Evolutionary conservation across 2,888 invertebrate species (phyloP).

Genomic region (Exocentrus adspersus): DNA sequence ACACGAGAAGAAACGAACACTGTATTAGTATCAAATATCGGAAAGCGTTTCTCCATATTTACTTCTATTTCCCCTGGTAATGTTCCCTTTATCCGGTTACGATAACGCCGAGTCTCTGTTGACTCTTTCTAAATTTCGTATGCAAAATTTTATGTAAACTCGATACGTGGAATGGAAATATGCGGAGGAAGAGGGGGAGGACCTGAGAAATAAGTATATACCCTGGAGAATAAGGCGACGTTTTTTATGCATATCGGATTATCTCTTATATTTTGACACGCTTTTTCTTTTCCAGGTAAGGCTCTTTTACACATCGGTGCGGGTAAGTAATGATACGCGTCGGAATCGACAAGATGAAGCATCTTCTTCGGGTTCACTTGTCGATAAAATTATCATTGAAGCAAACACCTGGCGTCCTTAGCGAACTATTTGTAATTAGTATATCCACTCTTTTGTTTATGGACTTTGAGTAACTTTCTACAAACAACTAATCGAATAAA

Average conservation of each 20-base stretch:
- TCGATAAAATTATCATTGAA: no score
- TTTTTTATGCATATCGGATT: slow-evolving; percentile 12
- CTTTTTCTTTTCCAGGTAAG: slow-evolving; percentile 14
- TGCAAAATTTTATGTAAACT: slow-evolving; percentile 30
- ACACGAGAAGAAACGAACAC: not conserved
- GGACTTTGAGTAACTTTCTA: no score
- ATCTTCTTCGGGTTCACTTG: no score
- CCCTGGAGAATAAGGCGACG: not conserved
- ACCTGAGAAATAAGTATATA: not conserved
- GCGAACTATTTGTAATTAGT: no score
- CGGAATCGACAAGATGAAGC: no score
- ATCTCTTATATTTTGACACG: slow-evolving; percentile 6
- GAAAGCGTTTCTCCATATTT: slow-evolving; percentile 5
- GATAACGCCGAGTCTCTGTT: slow-evolving; percentile 20
- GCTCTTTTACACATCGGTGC: not conserved
- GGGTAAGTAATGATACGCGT: slow-evolving; percentile 5
- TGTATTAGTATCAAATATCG: slow-evolving; percentile 18
- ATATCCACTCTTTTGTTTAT: no score
- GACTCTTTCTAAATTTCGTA: slow-evolving; percentile 24
- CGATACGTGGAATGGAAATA: no score
- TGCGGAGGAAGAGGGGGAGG: not conserved
- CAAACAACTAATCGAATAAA: no score
- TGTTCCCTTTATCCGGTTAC: slow-evolving; percentile 25
- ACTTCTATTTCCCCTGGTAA: slow-evolving; percentile 20
- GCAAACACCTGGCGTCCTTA: no score